Evolutionary conservation across 2,113 vertebrate genomes (phyloP), one percentile per base, ranked within the genome.

Genomic region (Anser cygnoides): DNA sequence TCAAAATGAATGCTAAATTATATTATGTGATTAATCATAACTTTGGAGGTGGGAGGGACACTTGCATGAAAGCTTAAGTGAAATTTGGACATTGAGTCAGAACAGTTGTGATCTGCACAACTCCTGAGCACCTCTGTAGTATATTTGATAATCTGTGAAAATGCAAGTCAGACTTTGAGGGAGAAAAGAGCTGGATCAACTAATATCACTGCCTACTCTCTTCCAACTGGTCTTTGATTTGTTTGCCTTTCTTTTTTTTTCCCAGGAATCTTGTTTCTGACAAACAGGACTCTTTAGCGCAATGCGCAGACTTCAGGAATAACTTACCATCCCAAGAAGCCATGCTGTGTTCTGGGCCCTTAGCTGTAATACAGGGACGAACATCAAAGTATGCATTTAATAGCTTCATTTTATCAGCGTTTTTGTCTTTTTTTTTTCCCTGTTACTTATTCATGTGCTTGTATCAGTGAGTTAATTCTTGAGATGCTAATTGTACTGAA

Each of bases 241-340:
- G n/a, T 49, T 52, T 90, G 20, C 13, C 73, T 43, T 63, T 68
- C 91, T 85, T 1, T 37, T 13, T 78, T 46, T 66, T 66, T 91
- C 84, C 1, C 90, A 99, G 99, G 99, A 99, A 99, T 84, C 98
- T 99, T 91, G 98, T 99, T 63, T 99, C 99, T 82, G 99, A 99
- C 97, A 99, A 98, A 86, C 98, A 98, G 90, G 99, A 99, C 97
- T 99, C 98, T n/a, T 90, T 99, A 96, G 98, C 99, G 46, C 99
- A 99, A 95, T 99, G 99, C 62, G 99, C 99, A 13, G 99, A 99
- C 98, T 99, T 99, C 97, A 98, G 99, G 98, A 99, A 97, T 95
- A 99, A 99, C 96, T 96, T 99, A 33, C 98, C 98, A 12, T 98
- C 98, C 95, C 99, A 99, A 77, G 99, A 99, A 71, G 98, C 98